Evolutionary conservation across 2,113 vertebrate species (phyloP).

Genomic region (Aegotheles bennettii): DNA sequence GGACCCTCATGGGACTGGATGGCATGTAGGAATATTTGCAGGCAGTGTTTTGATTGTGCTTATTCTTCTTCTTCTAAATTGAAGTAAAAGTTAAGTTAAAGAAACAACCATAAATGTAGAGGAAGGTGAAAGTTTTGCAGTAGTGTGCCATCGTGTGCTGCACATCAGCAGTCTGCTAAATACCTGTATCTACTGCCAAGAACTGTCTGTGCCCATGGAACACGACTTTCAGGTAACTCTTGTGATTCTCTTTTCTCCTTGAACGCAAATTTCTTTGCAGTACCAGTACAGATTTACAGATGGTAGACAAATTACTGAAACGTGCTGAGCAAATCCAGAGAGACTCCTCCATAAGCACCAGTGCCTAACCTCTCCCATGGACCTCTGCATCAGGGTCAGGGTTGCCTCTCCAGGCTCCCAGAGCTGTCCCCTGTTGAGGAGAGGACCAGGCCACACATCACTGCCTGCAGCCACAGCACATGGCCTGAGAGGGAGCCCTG

Average conservation of each 20-base stretch:
- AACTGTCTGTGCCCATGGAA: neutral
- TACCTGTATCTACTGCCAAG: neutral
- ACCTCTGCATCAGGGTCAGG: fast-evolving
- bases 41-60: neutral
- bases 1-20: neutral
- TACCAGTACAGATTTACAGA: neutral
- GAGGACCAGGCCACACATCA: fast-evolving
- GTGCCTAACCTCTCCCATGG: neutral
- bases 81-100: neutral
- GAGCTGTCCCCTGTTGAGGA: neutral
- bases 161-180: neutral
- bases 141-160: fast-evolving
- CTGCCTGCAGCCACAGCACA: neutral
- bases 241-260: neutral
- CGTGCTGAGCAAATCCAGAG: neutral
- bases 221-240: neutral
- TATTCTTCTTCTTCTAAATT: neutral
- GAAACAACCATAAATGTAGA: neutral
- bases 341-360: neutral
- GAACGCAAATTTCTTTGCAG: neutral
- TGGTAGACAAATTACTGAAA: neutral
- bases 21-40: neutral
- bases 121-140: neutral
- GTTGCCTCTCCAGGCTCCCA: neutral
- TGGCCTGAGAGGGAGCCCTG: neutral